Evolutionary conservation across 1,140 invertebrate species (phyloP), one percentile per base, ranked within the genome.

Genomic region (Scaptomyza graminum): DNA sequence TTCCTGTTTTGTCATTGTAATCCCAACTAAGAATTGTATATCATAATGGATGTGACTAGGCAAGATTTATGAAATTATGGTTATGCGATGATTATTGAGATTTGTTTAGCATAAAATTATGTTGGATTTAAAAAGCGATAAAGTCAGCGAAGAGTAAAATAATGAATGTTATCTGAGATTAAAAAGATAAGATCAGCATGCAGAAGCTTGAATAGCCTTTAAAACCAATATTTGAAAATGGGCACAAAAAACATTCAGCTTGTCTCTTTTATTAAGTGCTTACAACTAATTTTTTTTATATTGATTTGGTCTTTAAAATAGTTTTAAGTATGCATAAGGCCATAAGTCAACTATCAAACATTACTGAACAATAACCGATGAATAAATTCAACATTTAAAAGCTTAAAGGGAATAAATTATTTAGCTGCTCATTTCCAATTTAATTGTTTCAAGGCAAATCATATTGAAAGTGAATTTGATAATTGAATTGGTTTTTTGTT

Each of bases 401-500:
- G 50, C 50, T 31, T n/a, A 47, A 49, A n/a, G 31, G 18, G 28
- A 47, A 59, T 51, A 46, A 2, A 44, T 37, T 37, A 51, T 60
- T 52, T 31, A 55, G 47, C 49, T 16, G 37, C 28, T 68, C 39
- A 61, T 52, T 68, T 50, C 31, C 44, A 44, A 52, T 37, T 52
- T 43, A 52, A 52, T 68, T 60, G 55, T 25, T 46, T 54, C 7
- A 12, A 22, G 15, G 13, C 50, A 46, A 12, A 44, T 52, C 15
- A 16, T 39, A 25, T 34, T 55, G 46, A 66, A 59, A 22, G 55
- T 31, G 5, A 61, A 37, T 46, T 75, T 79, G 81, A 84, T 76
- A 76, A 78, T 80, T 80, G 63, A 76, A 18, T 47, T 56, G 68
- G n/a, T 47, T 55, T 47, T 41, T 18, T 18, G n/a, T 34, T 54